These are phyloP conservation scores for Xenus cinereus DNA, from an alignment of 2,113 vertebrate species.

Conservation along the genomic window DNA sequence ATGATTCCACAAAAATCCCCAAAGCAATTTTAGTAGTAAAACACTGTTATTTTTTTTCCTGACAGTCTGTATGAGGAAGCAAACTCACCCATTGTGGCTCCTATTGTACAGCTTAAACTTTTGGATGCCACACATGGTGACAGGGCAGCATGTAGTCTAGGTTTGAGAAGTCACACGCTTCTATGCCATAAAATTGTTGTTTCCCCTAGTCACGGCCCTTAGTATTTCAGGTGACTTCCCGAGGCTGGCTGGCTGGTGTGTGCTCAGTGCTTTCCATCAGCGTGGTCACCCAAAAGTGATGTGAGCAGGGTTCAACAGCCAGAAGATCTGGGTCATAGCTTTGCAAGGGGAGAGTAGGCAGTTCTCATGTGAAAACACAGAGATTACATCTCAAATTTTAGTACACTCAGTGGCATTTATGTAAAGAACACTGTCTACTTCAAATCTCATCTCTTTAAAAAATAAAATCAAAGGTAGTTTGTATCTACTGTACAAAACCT, in stretches of 20 bases:
- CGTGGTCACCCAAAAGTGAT: neutral
- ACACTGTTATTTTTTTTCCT: neutral
- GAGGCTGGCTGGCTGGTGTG: neutral
- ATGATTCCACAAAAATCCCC: conserved; percentile 25
- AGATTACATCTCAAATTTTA: neutral
- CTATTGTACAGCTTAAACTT: neutral
- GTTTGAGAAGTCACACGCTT: neutral
- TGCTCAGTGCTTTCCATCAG: neutral
- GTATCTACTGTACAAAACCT: neutral
- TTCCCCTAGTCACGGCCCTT: neutral
- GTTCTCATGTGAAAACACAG: neutral
- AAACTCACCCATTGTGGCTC: neutral
- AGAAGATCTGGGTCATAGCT: neutral
- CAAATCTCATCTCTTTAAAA: neutral
- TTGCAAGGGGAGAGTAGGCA: neutral
- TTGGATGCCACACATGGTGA: neutral
- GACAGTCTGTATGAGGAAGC: neutral
- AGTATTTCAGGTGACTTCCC: neutral
- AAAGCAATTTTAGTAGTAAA: conserved; percentile 27
- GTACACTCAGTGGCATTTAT: neutral
- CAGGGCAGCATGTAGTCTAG: neutral
- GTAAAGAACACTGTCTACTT: neutral
- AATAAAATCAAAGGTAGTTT: neutral
- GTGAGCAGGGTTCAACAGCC: fast-evolving
- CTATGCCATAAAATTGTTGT: neutral